phyloP scores from a whole-genome alignment of 2,888 invertebrate species.

The Villa cingulata region DNA sequence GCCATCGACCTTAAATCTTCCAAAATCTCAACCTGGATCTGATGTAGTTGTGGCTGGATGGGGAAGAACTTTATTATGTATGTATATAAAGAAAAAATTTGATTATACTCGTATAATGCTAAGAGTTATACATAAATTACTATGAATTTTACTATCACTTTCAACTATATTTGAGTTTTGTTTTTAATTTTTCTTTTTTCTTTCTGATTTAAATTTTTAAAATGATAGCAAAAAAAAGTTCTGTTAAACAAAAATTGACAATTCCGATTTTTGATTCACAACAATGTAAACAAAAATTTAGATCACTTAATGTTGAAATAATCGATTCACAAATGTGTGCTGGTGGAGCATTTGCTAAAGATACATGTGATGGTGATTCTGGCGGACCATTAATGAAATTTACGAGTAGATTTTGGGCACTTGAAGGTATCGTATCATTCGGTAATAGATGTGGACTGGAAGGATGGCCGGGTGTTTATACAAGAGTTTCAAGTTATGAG shows the following conservation, averaged over 20 bases:
- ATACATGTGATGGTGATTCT: slow-evolving; percentile 63
- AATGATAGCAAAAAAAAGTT: slow-evolving; percentile 35
- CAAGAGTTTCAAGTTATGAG: slow-evolving; percentile 45
- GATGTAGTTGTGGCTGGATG: slow-evolving; percentile 45
- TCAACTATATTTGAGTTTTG: no score
- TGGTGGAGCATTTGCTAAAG: slow-evolving; percentile 50
- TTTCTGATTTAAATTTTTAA: neutral
- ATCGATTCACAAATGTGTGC: slow-evolving; percentile 47
- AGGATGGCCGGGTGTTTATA: slow-evolving; percentile 53
- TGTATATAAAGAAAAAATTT: neutral
- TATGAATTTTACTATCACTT: no score
- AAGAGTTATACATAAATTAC: no score
- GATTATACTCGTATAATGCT: neutral
- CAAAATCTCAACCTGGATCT: slow-evolving; percentile 15
- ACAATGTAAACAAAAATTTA: slow-evolving; percentile 36
- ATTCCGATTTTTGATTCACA: slow-evolving; percentile 38
- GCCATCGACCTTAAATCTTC: slow-evolving; percentile 28
- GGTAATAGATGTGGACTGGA: slow-evolving; percentile 51
- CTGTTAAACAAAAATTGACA: slow-evolving; percentile 41
- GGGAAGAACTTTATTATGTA: slow-evolving; percentile 41
- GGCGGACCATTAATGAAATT: slow-evolving; percentile 60
- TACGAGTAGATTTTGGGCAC: slow-evolving; percentile 40
- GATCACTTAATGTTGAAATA: slow-evolving; percentile 22
- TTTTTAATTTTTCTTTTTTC: neutral
- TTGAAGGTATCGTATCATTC: slow-evolving; percentile 53